These are phyloP conservation scores for Synchiropus splendidus DNA, from an alignment of 2,113 vertebrate genomes.

Conservation along the genomic window DNA sequence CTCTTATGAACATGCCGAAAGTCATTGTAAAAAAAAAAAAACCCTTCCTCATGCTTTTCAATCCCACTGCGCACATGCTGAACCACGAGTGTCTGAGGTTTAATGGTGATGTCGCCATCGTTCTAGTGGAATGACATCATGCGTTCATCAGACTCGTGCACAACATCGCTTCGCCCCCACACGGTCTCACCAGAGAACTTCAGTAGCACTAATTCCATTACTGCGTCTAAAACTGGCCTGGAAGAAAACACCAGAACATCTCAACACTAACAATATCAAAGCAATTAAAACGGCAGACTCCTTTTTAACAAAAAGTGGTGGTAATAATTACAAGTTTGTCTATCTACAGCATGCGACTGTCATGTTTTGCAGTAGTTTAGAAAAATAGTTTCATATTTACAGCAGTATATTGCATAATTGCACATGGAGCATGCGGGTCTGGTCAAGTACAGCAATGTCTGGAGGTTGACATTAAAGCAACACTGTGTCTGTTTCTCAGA, in stretches of 20 bases:
- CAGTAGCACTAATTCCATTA: slow-evolving; percentile 23
- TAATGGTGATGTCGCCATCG: no score
- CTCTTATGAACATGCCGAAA: no score
- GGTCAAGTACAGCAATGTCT: slow-evolving; percentile 9
- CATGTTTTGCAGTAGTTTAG: slow-evolving; percentile 23
- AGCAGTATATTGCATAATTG: slow-evolving; percentile 33
- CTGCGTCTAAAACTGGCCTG: slow-evolving; percentile 38
- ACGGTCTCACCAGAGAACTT: slow-evolving; percentile 34
- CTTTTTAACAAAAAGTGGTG: slow-evolving; percentile 5
- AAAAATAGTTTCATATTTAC: slow-evolving; percentile 51
- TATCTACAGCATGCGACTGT: slow-evolving; percentile 34
- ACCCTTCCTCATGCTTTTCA: no score
- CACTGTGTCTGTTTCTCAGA: no score
- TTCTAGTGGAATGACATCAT: slow-evolving; percentile 7
- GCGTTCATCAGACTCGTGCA: slow-evolving; percentile 29
- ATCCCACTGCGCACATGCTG: no score
- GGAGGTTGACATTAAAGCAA: neutral
- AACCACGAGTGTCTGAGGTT: no score
- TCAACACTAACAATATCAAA: slow-evolving; percentile 27
- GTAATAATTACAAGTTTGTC: slow-evolving; percentile 1
- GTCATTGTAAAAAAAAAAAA: no score
- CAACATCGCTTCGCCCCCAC: slow-evolving; percentile 13
- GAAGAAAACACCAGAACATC: slow-evolving; percentile 34
- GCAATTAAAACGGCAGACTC: slow-evolving; percentile 10
- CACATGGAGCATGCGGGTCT: slow-evolving; percentile 35